phyloP scores from a whole-genome alignment of 2,797 vertebrate species.

The Sebastes itinus region DNA sequence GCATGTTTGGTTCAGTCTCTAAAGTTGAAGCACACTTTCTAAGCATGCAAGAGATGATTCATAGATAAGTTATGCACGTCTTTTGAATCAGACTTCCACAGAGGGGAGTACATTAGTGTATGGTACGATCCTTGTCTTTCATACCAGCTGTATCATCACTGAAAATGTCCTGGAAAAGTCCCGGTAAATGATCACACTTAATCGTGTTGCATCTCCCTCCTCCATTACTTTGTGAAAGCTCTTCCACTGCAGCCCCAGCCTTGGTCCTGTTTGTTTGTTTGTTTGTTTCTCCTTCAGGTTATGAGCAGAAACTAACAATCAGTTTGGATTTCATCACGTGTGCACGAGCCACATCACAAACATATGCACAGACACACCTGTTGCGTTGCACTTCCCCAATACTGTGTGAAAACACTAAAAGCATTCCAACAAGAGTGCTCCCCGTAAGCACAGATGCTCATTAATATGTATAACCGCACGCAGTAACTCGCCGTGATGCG shows the following conservation, averaged over 20 bases:
- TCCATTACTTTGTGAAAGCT: background rate
- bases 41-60: no score
- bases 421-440: slow-evolving; percentile 30
- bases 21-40: no score
- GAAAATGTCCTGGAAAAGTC: no score
- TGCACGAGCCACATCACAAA: background rate
- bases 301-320: background rate
- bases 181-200: background rate
- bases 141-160: no score
- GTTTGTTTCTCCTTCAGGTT: background rate
- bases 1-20: no score
- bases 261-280: background rate
- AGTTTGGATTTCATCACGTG: slow-evolving; percentile 1
- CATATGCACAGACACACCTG: slow-evolving; percentile 27
- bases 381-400: background rate
- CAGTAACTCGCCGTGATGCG: slow-evolving; percentile 36
- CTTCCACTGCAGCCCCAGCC: background rate
- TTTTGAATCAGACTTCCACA: no score
- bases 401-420: slow-evolving; percentile 41
- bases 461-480: slow-evolving; percentile 58
- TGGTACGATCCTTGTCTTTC: no score
- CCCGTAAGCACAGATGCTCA: slow-evolving; percentile 64
- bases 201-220: background rate
- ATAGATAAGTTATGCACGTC: no score
- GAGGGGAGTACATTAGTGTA: rapidly evolving